These are phyloP conservation scores for Athalia rosae DNA, from an alignment of 2,888 invertebrate species.

Conservation along the genomic window DNA sequence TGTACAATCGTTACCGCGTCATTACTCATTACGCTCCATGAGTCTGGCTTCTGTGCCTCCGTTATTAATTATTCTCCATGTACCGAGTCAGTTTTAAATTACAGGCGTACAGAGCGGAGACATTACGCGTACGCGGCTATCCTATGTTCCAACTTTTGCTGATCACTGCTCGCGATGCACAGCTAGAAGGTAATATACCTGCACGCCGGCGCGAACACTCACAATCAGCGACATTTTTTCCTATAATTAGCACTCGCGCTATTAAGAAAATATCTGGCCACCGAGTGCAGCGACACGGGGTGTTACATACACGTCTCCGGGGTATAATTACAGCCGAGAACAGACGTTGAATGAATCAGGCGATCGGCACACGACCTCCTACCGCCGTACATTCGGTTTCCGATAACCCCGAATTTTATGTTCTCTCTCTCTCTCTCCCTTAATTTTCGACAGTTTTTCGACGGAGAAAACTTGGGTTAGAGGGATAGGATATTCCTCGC, in stretches of 20 bases:
- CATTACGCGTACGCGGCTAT: no score
- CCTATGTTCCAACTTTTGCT: neutral
- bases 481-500: neutral
- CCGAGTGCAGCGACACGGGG: conserved; percentile 37
- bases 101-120: no score
- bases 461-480: neutral
- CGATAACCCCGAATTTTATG: neutral
- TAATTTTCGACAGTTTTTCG: no score
- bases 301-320: conserved; percentile 31
- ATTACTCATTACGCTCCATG: conserved; percentile 48
- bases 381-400: conserved; percentile 5
- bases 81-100: neutral
- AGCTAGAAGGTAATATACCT: neutral
- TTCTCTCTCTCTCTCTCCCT: neutral
- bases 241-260: conserved; percentile 55
- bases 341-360: conserved; percentile 4
- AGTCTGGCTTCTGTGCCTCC: conserved; percentile 48
- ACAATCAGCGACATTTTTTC: conserved; percentile 49
- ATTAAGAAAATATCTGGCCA: conserved; percentile 41
- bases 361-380: neutral
- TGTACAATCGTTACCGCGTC: conserved; percentile 44
- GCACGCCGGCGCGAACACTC: conserved; percentile 22
- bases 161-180: conserved; percentile 1
- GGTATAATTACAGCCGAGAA: conserved; percentile 18
- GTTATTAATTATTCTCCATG: conserved; percentile 44